Evolutionary conservation across 2,113 vertebrate species (phyloP).

Genomic region (Petrocephalus microphthalmus): DNA sequence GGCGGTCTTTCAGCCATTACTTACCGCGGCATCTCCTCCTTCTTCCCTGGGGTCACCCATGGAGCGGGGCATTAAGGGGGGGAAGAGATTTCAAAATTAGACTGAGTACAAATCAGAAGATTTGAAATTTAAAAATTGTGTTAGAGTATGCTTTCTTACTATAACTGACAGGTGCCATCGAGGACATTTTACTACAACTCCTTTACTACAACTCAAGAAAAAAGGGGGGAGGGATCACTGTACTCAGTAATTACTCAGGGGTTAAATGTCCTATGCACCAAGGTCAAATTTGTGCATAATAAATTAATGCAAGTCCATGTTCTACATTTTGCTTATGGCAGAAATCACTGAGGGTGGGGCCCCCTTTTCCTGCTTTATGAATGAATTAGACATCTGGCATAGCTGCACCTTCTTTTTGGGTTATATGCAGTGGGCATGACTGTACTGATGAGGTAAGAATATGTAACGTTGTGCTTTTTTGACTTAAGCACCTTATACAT

Average conservation of each 20-base stretch:
- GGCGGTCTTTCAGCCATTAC: slow-evolving; percentile 29
- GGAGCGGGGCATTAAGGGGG: background rate
- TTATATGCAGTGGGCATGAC: background rate
- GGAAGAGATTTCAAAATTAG: background rate
- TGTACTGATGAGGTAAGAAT: background rate
- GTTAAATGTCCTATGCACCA: background rate
- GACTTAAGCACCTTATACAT: background rate
- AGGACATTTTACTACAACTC: too few relatives aligned
- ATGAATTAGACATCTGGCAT: background rate
- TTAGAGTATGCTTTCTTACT: background rate
- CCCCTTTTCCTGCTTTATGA: background rate
- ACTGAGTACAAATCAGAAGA: background rate
- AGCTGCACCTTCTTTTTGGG: background rate
- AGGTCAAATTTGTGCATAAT: background rate
- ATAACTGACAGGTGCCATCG: background rate
- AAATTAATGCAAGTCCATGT: background rate
- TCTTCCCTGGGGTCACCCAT: slow-evolving; percentile 54
- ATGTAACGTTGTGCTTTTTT: background rate
- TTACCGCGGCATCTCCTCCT: slow-evolving; percentile 59
- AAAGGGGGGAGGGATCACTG: background rate
- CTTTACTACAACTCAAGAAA: background rate
- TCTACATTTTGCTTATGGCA: background rate
- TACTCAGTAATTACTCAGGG: background rate
- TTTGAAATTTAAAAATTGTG: background rate
- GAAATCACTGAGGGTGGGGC: background rate